Conservation (phyloP, 2,888 invertebrate species). For the Apodemia duryi region DNA sequence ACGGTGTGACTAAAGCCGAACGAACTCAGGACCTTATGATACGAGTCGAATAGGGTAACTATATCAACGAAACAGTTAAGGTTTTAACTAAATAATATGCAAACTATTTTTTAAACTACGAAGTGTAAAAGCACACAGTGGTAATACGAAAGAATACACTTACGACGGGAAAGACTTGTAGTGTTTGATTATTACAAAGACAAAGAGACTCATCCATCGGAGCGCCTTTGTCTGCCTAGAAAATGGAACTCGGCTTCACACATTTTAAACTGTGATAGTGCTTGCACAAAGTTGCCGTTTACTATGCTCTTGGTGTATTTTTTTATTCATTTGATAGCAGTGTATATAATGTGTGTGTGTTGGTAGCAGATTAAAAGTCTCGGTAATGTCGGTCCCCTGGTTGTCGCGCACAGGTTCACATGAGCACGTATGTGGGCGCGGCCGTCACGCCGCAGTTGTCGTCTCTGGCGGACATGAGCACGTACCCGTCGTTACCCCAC, state of each 20-base stretch:
- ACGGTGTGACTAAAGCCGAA: too few species aligned
- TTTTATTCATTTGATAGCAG: slow-evolving; percentile 4
- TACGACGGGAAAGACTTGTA: slow-evolving; percentile 39
- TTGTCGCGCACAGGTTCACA: slow-evolving; percentile 47
- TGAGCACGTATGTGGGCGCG: slow-evolving; percentile 90
- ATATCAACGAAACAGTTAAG: too few species aligned
- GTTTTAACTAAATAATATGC: too few species aligned
- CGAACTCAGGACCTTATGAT: too few species aligned
- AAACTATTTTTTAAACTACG: not conserved
- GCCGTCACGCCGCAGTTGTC: slow-evolving; percentile 97
- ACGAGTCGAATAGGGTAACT: too few species aligned
- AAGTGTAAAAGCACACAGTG: slow-evolving; percentile 16
- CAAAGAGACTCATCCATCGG: slow-evolving; percentile 51
- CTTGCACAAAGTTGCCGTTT: slow-evolving; percentile 17
- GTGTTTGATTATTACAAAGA: slow-evolving; percentile 52
- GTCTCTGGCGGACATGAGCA: slow-evolving; percentile 92
- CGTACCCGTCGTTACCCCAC: slow-evolving; percentile 98
- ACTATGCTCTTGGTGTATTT: slow-evolving; percentile 13
- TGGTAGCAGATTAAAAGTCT: too few species aligned
- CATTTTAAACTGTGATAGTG: slow-evolving; percentile 25
- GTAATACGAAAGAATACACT: slow-evolving; percentile 36
- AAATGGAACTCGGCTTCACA: slow-evolving; percentile 28
- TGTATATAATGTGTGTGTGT: too few species aligned
- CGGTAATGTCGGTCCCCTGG: not conserved
- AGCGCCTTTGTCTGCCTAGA: slow-evolving; percentile 42